Conservation (phyloP, 2,113 vertebrate genomes). For the Sylvia atricapilla region DNA sequence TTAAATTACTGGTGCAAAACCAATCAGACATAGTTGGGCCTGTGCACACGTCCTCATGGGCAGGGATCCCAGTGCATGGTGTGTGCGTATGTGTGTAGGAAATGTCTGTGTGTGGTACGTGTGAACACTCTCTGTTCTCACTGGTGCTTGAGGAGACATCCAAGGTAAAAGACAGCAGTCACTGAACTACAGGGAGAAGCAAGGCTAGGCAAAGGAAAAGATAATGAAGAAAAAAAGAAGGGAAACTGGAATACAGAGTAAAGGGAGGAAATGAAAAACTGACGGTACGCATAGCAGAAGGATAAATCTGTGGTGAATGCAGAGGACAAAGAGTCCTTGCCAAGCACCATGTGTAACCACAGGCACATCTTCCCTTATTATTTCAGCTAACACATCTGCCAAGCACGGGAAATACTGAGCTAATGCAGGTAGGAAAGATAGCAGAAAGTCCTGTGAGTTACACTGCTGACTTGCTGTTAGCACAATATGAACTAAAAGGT, state of each 20-base stretch:
- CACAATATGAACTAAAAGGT: background rate
- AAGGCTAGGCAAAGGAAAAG: background rate
- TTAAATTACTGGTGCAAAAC: slow-evolving; percentile 30
- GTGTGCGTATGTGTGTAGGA: background rate
- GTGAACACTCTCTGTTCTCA: rapidly evolving
- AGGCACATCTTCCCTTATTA: slow-evolving; percentile 44
- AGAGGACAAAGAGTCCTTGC: slow-evolving; percentile 53
- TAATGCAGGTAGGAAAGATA: background rate
- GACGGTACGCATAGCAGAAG: background rate
- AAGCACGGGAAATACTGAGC: background rate
- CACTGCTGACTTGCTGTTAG: background rate
- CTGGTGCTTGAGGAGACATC: background rate
- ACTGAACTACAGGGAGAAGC: background rate
- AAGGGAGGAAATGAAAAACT: slow-evolving; percentile 54
- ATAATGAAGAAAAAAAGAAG: background rate
- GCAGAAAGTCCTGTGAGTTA: background rate
- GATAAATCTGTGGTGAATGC: slow-evolving; percentile 17
- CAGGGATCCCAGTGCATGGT: background rate
- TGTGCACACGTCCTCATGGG: background rate
- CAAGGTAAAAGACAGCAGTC: background rate
- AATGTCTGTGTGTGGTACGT: background rate
- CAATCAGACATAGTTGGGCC: background rate
- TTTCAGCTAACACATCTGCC: background rate
- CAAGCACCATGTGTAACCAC: slow-evolving; percentile 36
- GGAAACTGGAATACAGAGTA: background rate